Evolutionary conservation across 2,797 vertebrate species (phyloP), one percentile per base, ranked within the genome.

Genomic region (Antrozous pallidus): DNA sequence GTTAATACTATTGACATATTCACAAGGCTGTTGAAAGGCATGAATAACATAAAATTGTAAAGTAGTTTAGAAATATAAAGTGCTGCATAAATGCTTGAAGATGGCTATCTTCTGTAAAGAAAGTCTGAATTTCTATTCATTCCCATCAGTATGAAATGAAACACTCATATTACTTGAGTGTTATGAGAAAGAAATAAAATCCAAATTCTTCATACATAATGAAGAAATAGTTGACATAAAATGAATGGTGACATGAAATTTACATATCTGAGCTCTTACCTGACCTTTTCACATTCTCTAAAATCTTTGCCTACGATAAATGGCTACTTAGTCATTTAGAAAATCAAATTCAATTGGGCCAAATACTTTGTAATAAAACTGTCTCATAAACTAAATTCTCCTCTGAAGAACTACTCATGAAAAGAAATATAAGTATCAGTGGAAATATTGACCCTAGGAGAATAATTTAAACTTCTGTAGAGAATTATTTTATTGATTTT

Each of bases 341-440:
- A 96, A 96, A 95, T 96, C 83, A 95, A 96, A 95, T 95, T 95
- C 84, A 80, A 42, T 94, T 94, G 65, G 47, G 28, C 61, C 73
- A 90, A 95, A 97, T 96, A 80, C 79, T 82, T 94, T 94, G 78
- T 92, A 94, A 96, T 96, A 96, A 96, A 97, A 96, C 83, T 90
- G 77, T 94, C 82, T 42, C 24, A 88, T 94, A 94, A 93, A 85
- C 45, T 91, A 91, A 94, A 93, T 86, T 94, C 49, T 40, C 42
- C 51, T 95, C 56, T 92, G 70, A 93, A 96, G 82, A 94, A 86
- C 38, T 82, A 81, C 88, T 89, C 33, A 63, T 78, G 73, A 96
- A 95, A 93, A 80, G 70, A 95, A 96, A 89, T 88, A 20, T 63
- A 91, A 79, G 63, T 74, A 67, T 71, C 61, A 78, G 14, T 87